Evolutionary conservation across 2,888 invertebrate species (phyloP), one percentile per base, ranked within the genome.

Genomic region (Kryphioiulus occultus): DNA sequence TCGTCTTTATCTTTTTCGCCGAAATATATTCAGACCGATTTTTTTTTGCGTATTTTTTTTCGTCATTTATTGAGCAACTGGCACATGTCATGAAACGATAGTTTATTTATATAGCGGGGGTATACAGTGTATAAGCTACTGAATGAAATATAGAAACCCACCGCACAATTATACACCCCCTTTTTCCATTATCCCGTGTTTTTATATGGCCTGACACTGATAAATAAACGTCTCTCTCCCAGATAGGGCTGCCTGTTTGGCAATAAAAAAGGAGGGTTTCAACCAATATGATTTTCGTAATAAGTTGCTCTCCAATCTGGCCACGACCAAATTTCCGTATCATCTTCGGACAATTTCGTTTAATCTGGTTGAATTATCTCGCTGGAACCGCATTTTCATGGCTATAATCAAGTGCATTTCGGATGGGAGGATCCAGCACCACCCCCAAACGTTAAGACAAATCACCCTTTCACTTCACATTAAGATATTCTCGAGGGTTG

Each of bases 281-380:
- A 35, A 84, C 35, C 84, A 84, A 32, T 84, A 84, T 84, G 84
- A 84, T 84, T 35, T 84, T 39, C 19, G 35, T 84, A 84, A 84
- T 84, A 84, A 84, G 84, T 84, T 84, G 5, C 84, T 2, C 32
- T 84, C 84, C 84, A 84, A 84, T 84, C 84, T 84, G 84, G 7
- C n/a, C n/a, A n/a, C 32, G 32, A 35, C 84, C 32, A 84, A 84
- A 84, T 84, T 84, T 84, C 84, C 22, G 59, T 83, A 83, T 84
- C 84, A 84, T 84, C n/a, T 84, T 84, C 19, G 84, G 84, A 84
- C 84, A 84, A 84, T 84, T 84, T 84, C 35, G 84, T 59, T 39
- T 84, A 84, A 84, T 84, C 84, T 84, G 84, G 84, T 5, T 84
- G 84, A 84, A 84, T 84, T 84, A 84, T 84, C 84, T 84, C 32